Conservation (phyloP, 1,140 invertebrate genomes). For the Zaprionus capensis region DNA sequence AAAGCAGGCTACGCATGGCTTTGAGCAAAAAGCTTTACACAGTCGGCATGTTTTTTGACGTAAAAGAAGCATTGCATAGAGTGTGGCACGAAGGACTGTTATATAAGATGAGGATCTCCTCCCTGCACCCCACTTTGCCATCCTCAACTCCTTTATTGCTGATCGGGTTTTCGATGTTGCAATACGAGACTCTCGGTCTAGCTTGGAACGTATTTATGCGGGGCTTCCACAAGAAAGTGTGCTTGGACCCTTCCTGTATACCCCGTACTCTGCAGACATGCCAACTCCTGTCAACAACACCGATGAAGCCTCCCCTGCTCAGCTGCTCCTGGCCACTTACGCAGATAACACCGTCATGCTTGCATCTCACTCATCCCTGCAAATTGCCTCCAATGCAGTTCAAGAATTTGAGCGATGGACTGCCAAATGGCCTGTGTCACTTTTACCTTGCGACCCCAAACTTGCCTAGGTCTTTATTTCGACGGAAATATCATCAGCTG, state of each 20-base stretch:
- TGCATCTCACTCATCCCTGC: too few species aligned
- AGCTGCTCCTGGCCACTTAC: too few species aligned
- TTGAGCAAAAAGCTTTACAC: background rate
- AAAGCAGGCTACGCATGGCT: too few species aligned
- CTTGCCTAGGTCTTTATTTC: too few species aligned
- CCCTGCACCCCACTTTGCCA: background rate
- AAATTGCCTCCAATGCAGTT: too few species aligned
- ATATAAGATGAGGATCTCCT: background rate
- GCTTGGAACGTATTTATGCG: background rate
- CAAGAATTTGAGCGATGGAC: too few species aligned
- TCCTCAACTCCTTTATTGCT: background rate
- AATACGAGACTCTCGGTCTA: background rate
- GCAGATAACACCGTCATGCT: too few species aligned
- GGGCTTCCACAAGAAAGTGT: background rate
- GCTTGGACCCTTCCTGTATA: background rate
- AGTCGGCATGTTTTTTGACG: background rate
- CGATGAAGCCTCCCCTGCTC: too few species aligned
- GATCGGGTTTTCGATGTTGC: background rate
- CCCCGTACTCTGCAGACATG: too few species aligned
- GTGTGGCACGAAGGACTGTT: background rate
- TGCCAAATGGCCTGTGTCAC: too few species aligned
- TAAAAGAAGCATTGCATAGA: background rate
- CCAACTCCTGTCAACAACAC: too few species aligned
- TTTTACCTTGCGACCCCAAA: too few species aligned
- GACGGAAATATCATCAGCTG: background rate